phyloP scores from a whole-genome alignment of 2,888 invertebrate species.

The Plebejus argus region DNA sequence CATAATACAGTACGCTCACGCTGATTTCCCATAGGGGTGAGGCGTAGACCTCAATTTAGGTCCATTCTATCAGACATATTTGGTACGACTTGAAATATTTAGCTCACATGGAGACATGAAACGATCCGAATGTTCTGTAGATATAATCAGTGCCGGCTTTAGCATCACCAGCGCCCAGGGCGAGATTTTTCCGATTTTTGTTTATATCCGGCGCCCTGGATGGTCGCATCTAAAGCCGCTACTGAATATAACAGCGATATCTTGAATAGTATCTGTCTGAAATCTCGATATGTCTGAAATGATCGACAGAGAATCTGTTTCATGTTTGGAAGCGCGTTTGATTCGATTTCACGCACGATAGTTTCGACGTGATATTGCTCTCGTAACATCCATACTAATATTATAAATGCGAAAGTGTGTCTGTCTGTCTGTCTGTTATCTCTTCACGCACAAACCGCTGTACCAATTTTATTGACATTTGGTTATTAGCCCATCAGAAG shows the following conservation, averaged over 20 bases:
- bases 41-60: background rate
- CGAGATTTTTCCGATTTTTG: too few species aligned
- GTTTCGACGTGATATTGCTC: background rate
- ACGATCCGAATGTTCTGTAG: background rate
- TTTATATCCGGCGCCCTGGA: too few species aligned
- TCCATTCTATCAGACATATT: background rate
- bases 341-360: background rate
- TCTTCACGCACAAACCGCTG: too few species aligned
- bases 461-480: too few species aligned
- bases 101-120: background rate
- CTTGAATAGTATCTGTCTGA: background rate
- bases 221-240: too few species aligned
- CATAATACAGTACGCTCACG: background rate
- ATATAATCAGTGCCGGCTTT: background rate
- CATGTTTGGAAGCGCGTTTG: background rate
- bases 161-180: too few species aligned
- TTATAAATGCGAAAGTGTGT: too few species aligned
- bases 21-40: slow-evolving; percentile 17
- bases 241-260: background rate
- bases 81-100: background rate
- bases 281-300: background rate
- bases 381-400: too few species aligned
- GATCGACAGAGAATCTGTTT: slow-evolving; percentile 8
- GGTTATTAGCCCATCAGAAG: too few species aligned
- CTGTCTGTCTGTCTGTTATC: too few species aligned